Base-by-base conservation (phyloP, 2,888 invertebrate genomes). In the Aphodius sticticus region DNA sequence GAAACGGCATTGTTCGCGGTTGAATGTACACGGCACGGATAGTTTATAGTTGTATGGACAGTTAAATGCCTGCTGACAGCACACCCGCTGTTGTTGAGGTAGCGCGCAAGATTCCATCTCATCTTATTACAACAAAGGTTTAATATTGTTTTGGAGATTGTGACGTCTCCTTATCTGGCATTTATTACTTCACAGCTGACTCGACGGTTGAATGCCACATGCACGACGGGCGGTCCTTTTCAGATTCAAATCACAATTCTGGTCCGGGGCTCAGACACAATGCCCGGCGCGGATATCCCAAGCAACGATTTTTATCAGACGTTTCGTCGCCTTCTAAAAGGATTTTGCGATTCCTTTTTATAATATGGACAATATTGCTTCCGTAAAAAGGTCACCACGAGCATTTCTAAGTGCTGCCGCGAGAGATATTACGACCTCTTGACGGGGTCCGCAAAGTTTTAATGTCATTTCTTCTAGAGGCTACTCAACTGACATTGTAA, bases 171-270 rank as follows among this genome's bases (percentile, higher is more conserved):
- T 77, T 70, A 77, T 77, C 70, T 77, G 37, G 77, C 70, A 77
- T 77, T 77, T 77, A 77, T 77, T 77, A 77, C 9, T 70, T 77
- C 70, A 70, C 77, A 26, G 77, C 70, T 77, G 77, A 35, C 70
- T 70, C 38, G 36, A 5, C 53, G 36, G 14, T 7, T 36, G 36
- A 77, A 77, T 70, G 15, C 77, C 14, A 36, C 7, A 77, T 76
- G 77, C 26, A 36, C 70, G 77, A 70, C 37, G 36, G 70, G 15
- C 53, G 53, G n/a, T 35, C 37, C 77, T 38, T 77, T 77, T 77
- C 70, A 70, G 38, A 77, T 77, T 77, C 70, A 77, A 77, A 77
- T 77, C n/a, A 36, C 37, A 77, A 70, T 70, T 26, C 70, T 38
- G 70, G 38, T 38, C 16, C 15, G 38, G 12, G 37, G 37, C 69